Conservation (phyloP, 2,888 invertebrate species). For the Seira ritae region DNA sequence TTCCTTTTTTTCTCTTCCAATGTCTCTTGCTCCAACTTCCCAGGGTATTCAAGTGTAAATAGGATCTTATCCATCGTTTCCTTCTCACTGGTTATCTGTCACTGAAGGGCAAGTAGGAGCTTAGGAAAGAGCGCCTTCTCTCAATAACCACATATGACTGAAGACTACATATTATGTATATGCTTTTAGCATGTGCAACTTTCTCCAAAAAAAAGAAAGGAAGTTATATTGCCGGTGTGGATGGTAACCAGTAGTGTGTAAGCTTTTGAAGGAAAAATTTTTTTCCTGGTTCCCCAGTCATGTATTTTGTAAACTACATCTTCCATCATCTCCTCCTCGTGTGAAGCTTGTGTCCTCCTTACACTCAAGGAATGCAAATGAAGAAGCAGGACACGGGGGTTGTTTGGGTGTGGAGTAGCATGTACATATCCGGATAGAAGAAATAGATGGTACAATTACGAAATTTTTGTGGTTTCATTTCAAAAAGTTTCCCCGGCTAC, state of each 20-base stretch:
- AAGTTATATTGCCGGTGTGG: slow-evolving; percentile 6
- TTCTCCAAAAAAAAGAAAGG: too few species aligned
- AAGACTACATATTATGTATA: too few species aligned
- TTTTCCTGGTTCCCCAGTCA: slow-evolving; percentile 30
- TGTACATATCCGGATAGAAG: slow-evolving; percentile 5
- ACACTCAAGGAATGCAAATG: slow-evolving; percentile 50
- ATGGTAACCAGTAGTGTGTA: background rate
- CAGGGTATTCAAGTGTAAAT: slow-evolving; percentile 55
- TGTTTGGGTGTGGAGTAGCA: too few species aligned
- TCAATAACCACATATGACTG: too few species aligned
- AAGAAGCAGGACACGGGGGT: slow-evolving; percentile 41
- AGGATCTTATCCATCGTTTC: slow-evolving; percentile 54
- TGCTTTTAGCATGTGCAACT: background rate
- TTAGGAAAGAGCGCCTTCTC: slow-evolving; percentile 4
- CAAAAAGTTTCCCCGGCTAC: background rate
- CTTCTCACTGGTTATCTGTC: slow-evolving; percentile 57
- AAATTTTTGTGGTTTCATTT: background rate
- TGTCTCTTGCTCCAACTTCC: slow-evolving; percentile 22
- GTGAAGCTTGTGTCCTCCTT: slow-evolving; percentile 42
- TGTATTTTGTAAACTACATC: slow-evolving; percentile 40
- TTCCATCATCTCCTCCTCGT: slow-evolving; percentile 42
- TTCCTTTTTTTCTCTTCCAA: slow-evolving; percentile 29
- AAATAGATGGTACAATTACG: slow-evolving; percentile 1
- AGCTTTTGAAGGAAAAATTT: slow-evolving; percentile 7
- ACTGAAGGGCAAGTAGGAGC: slow-evolving; percentile 48